Evolutionary conservation across 2,797 vertebrate species (phyloP).

Genomic region (Silurus aristotelis): DNA sequence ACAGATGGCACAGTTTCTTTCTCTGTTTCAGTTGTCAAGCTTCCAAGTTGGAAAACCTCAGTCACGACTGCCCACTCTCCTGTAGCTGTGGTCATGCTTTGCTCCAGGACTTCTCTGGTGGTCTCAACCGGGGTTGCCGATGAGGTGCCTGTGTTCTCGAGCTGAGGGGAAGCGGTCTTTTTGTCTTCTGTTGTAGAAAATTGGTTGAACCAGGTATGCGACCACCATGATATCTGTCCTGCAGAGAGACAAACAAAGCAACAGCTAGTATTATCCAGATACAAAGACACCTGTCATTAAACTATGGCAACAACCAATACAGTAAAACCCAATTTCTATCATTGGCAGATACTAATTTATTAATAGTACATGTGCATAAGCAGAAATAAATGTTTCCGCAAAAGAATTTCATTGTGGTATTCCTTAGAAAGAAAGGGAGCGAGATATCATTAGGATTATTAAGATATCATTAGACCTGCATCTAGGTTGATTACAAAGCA

Average conservation of each 20-base stretch:
- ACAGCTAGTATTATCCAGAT: neutral
- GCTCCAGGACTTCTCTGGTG: neutral
- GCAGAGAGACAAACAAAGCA: constrained; percentile 17
- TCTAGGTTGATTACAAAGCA: neutral
- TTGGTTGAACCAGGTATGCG: constrained; percentile 27
- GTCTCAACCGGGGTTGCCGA: neutral
- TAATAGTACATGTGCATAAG: neutral
- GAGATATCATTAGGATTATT: neutral
- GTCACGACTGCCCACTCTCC: constrained; percentile 48
- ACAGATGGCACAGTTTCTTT: neutral
- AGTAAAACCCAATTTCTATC: neutral
- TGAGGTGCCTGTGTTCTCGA: neutral
- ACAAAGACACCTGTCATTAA: neutral
- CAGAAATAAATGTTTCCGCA: neutral
- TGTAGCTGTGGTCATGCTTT: neutral
- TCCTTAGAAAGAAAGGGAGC: neutral
- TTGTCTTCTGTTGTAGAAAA: constrained; percentile 26
- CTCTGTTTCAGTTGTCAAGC: neutral
- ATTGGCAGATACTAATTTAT: neutral
- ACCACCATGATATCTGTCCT: constrained; percentile 48
- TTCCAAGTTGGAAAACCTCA: constrained; percentile 7
- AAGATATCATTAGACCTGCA: neutral
- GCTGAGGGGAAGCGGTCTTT: neutral
- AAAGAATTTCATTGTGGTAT: constrained; percentile 5
- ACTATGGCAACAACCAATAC: neutral